Conservation (phyloP, 2,797 vertebrate genomes). For the Dipus sagitta region DNA sequence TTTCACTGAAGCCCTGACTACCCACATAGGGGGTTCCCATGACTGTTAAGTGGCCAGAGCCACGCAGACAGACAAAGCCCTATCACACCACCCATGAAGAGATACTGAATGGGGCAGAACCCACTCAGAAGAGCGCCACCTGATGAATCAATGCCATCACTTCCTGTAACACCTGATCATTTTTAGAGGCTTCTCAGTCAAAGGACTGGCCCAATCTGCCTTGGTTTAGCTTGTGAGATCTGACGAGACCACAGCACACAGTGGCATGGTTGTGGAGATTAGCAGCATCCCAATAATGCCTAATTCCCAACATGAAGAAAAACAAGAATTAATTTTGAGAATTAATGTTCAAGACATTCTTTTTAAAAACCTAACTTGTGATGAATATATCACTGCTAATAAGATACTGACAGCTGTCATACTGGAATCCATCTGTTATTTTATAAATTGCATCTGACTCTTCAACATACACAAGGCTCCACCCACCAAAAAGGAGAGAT, state of each 20-base stretch:
- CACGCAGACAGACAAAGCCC: conserved; percentile 69
- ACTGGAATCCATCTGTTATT: conserved; percentile 86
- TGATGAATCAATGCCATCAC: conserved; percentile 61
- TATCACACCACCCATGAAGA: conserved; percentile 59
- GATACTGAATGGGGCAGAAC: conserved; percentile 70
- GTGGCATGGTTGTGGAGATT: conserved; percentile 68
- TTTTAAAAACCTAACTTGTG: conserved; percentile 66
- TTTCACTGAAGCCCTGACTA: conserved; percentile 57
- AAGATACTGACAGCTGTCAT: conserved; percentile 88
- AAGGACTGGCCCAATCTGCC: conserved; percentile 75
- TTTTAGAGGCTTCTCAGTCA: conserved; percentile 78
- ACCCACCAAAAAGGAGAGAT: conserved; percentile 85
- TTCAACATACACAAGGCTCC: conserved; percentile 81
- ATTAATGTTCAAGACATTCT: conserved; percentile 64
- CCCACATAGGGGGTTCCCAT: conserved; percentile 19
- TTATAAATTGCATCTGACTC: conserved; percentile 80
- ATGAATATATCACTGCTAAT: conserved; percentile 78
- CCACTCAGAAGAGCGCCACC: conserved; percentile 67
- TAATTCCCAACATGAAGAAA: conserved; percentile 82
- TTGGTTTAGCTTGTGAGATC: conserved; percentile 74
- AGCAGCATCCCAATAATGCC: conserved; percentile 83
- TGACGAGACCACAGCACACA: conserved; percentile 70
- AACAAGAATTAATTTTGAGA: conserved; percentile 72
- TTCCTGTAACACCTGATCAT: conserved; percentile 70
- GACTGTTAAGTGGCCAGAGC: conserved; percentile 65